phyloP scores from a whole-genome alignment of 2,797 vertebrate species.

The Fratercula arctica region DNA sequence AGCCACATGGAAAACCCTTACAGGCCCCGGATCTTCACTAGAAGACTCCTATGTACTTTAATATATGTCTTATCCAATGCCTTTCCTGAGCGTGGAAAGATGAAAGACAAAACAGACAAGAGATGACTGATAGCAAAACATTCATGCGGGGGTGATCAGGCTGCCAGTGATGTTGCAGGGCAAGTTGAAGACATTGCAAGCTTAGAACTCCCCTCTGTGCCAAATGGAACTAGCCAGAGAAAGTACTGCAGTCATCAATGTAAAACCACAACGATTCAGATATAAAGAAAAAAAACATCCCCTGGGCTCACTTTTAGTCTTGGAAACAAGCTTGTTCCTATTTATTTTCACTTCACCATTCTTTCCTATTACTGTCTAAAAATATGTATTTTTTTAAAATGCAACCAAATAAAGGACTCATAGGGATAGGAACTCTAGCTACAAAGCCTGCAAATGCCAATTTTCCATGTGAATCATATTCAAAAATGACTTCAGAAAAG shows the following conservation, averaged over 20 bases:
- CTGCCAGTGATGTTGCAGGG: neutral
- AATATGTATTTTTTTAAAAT: neutral
- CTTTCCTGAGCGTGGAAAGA: neutral
- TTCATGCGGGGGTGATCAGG: neutral
- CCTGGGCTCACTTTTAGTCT: neutral
- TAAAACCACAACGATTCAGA: neutral
- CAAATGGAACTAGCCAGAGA: neutral
- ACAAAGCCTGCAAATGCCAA: neutral
- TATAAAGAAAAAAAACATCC: neutral
- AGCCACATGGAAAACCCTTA: neutral
- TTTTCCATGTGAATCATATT: slow-evolving; percentile 37
- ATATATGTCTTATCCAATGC: neutral
- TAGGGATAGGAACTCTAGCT: neutral
- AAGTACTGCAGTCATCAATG: neutral
- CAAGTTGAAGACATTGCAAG: neutral
- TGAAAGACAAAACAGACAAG: neutral
- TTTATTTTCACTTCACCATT: neutral
- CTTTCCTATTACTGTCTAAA: neutral
- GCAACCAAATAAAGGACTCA: neutral
- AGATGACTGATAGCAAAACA: neutral
- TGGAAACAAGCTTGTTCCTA: neutral
- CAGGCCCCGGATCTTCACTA: neutral
- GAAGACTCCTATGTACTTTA: neutral
- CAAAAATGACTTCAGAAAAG: slow-evolving; percentile 27
- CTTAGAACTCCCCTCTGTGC: neutral